Percentiles rank a stretch among this genome's conserved stretches.
These are phyloP conservation scores for Tetranychus piercei DNA, from an alignment of 2,888 invertebrate genomes.

Conservation along the genomic window DNA sequence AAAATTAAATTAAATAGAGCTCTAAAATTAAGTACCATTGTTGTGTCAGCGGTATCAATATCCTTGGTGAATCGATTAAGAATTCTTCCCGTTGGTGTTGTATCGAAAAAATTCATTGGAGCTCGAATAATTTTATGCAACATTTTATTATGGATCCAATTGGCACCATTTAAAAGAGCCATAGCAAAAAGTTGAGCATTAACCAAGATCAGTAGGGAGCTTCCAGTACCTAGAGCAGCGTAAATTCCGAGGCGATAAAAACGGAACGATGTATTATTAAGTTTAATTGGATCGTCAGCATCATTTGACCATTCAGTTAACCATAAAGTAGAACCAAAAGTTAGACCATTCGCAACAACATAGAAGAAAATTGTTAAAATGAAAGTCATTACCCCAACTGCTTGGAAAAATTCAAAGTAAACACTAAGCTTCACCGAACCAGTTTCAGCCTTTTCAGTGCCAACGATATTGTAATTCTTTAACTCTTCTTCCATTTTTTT, in stretches of 20 bases:
- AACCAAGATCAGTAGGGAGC: not conserved
- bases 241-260: not conserved
- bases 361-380: constrained; percentile 34
- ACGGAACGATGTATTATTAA: not conserved
- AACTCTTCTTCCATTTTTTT: not conserved
- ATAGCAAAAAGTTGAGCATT: not conserved
- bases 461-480: constrained; percentile 8
- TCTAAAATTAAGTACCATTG: constrained; percentile 27
- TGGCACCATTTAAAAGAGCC: not conserved
- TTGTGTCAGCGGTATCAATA: constrained; percentile 28
- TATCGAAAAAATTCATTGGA: constrained; percentile 34
- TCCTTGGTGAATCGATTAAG: constrained; percentile 28
- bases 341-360: constrained; percentile 5
- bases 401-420: constrained; percentile 20
- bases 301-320: constrained; percentile 26
- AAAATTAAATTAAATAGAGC: constrained; percentile 25
- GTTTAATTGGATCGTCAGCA: not conserved
- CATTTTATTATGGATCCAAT: constrained; percentile 26
- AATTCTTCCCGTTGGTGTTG: constrained; percentile 27
- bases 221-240: not conserved
- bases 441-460: constrained; percentile 18
- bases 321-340: constrained; percentile 27
- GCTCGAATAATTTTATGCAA: constrained; percentile 28
- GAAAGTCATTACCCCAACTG: constrained; percentile 32
- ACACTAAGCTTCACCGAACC: constrained; percentile 21